phyloP scores from a whole-genome alignment of 2,888 invertebrate genomes.

The Amphipoea lucens region DNA sequence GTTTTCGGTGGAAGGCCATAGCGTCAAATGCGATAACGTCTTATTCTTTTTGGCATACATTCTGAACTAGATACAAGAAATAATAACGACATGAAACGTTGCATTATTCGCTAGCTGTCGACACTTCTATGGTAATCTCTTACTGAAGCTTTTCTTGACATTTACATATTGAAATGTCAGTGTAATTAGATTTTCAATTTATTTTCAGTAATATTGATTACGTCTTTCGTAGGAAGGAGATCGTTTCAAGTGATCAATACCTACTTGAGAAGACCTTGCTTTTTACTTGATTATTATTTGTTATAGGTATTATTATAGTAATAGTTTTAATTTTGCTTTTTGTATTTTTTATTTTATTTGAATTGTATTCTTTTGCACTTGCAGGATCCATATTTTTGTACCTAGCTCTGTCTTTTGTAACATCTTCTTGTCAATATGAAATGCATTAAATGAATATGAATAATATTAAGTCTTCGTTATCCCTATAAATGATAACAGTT shows the following conservation, averaged over 20 bases:
- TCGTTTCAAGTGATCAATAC: not conserved
- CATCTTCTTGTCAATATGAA: not conserved
- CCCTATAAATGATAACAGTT: not conserved
- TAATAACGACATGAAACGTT: not conserved
- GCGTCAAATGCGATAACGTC: not conserved
- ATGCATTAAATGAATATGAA: not conserved
- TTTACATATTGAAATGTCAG: constrained; percentile 26
- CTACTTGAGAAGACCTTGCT: not conserved
- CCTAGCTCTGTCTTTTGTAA: not conserved
- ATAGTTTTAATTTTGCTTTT: too few relatives aligned
- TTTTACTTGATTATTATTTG: too few relatives aligned
- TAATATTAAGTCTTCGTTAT: not conserved
- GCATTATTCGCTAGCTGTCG: constrained; percentile 29
- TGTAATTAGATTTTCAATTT: not conserved
- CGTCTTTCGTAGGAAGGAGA: too few relatives aligned
- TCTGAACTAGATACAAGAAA: not conserved
- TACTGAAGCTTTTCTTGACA: constrained; percentile 14
- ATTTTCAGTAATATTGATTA: not conserved
- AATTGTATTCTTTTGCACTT: not conserved
- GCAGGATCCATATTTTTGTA: not conserved
- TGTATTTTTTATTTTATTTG: not conserved
- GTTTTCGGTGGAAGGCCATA: not conserved
- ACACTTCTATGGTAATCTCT: not conserved
- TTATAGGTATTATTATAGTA: too few relatives aligned
- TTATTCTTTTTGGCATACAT: constrained; percentile 11